phyloP scores from a whole-genome alignment of 2,113 vertebrate genomes.

The Agelaius tricolor region DNA sequence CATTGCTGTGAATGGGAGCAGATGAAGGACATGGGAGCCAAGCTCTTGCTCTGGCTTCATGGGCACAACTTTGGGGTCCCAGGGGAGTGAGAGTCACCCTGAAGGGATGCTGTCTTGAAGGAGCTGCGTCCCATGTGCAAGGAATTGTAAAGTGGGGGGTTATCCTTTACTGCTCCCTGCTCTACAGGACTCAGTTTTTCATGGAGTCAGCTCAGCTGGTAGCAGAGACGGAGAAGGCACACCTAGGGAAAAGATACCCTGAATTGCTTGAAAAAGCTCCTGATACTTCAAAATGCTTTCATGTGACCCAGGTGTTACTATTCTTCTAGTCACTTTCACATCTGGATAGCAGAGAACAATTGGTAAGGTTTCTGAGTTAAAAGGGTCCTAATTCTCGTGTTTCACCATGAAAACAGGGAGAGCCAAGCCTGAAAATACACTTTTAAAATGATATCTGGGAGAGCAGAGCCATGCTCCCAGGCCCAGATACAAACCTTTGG shows the following conservation, averaged over 20 bases:
- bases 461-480: neutral
- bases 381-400: neutral
- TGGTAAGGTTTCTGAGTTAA: neutral
- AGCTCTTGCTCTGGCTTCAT: neutral
- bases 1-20: neutral
- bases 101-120: neutral
- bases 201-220: neutral
- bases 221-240: neutral
- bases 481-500: neutral
- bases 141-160: neutral
- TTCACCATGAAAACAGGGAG: neutral
- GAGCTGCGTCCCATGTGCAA: neutral
- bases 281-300: neutral
- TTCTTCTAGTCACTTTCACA: neutral
- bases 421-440: neutral
- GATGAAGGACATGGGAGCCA: accelerated
- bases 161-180: neutral
- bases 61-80: accelerated
- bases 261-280: neutral
- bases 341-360: neutral
- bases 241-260: neutral
- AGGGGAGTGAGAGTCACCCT: neutral
- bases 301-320: accelerated
- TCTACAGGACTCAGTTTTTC: neutral
- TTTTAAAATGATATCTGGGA: neutral